Conservation (phyloP, 2,113 vertebrate genomes). For the Clarias macrocephalus region DNA sequence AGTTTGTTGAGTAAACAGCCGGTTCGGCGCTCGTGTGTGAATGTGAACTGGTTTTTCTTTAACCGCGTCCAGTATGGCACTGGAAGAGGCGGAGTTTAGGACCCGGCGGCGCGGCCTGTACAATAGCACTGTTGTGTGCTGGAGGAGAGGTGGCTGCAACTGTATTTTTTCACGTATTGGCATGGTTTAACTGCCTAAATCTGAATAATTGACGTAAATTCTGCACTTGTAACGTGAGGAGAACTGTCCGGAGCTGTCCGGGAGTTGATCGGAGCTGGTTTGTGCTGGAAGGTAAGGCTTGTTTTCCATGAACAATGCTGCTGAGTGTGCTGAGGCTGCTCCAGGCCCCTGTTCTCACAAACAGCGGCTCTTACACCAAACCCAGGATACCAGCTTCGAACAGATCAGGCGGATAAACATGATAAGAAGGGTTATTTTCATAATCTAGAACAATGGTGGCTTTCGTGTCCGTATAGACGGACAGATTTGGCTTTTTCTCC, state of each 20-base stretch:
- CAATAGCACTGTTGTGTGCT: constrained; percentile 90
- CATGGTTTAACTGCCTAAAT: constrained; percentile 54
- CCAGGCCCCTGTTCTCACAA: constrained; percentile 47
- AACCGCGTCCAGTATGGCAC: constrained; percentile 51
- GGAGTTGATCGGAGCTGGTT: constrained; percentile 21
- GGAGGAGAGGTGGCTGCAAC: constrained; percentile 59
- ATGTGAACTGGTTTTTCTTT: no score
- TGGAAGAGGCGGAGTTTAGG: constrained; percentile 79
- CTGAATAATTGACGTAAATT: constrained; percentile 20
- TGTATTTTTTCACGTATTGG: constrained; percentile 56
- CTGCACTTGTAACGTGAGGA: background rate
- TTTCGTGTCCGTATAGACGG: background rate
- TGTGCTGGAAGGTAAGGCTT: constrained; percentile 67
- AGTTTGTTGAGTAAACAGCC: no score
- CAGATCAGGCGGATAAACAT: background rate
- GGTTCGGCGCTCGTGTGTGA: no score
- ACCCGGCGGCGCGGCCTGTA: constrained; percentile 79
- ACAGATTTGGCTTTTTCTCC: background rate
- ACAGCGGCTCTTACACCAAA: background rate
- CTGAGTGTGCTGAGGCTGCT: constrained; percentile 61
- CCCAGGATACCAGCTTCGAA: rapidly evolving
- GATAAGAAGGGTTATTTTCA: background rate
- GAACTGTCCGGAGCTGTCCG: background rate
- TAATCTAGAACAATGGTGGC: background rate
- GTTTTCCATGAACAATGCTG: constrained; percentile 64